Evolutionary conservation across 2,113 vertebrate species (phyloP), one percentile per base, ranked within the genome.

Genomic region (Myrmophylax atrothorax): DNA sequence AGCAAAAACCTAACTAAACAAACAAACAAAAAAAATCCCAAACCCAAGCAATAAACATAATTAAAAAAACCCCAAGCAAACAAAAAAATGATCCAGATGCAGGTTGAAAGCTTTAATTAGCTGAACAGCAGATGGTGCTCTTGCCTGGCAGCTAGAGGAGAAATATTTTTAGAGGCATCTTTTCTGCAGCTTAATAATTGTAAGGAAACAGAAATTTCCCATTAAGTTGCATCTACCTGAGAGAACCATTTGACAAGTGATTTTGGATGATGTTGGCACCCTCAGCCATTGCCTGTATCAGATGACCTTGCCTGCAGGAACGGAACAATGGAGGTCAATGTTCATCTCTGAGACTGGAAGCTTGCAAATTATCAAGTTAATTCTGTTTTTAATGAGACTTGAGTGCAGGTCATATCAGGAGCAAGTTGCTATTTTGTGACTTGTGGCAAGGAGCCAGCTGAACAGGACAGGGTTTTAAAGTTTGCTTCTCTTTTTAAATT

Each of bases 51-150:
- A 60, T 63, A 77, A 59, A 64, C 8, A 7, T 24, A 76, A 60
- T 55, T 59, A 74, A 89, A 56, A 31, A 28, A n/a, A n/a, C n/a
- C 35, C 5, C 4, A 38, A 72, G 6, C 28, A 55, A 84, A 42
- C 26, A 22, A 47, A 42, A 23, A 56, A 18, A 26, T 10, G 7
- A 47, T 69, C 50, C 16, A 28, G 55, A 59, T 2, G 0, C 26
- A 46, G 18, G 28, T 67, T 66, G 84, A 31, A 59, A 12, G 26
- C 64, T 75, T 89, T 47, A 93, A 92, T 72, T 22, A 95, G 53
- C 37, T 96, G 94, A 96, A 96, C 98, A 95, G 94, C 96, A 98
- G 98, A 88, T 98, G 98, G 98, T 89, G 97, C 97, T 97, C 94
- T 94, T 94, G 97, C 83, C 95, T 96, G 94, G 93, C 87, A 94